Percentiles rank a stretch among this genome's conserved stretches.
Conservation (phyloP, 2,888 invertebrate species). For the Troglohyphantes excavatus region DNA sequence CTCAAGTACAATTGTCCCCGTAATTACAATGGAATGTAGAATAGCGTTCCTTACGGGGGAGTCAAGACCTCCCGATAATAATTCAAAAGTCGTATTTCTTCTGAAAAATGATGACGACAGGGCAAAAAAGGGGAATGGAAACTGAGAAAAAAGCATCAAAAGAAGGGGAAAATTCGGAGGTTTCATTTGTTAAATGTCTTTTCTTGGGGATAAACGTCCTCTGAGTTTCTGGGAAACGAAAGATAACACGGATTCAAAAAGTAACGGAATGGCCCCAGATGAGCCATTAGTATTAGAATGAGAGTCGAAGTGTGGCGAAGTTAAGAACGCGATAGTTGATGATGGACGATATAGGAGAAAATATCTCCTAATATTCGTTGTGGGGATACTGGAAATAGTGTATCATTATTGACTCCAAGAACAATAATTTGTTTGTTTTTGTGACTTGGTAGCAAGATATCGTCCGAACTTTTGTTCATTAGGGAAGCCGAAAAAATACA, state of each 20-base stretch:
- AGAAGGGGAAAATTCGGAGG: neutral
- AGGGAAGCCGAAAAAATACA: no score
- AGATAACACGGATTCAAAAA: constrained; percentile 13
- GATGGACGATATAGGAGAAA: neutral
- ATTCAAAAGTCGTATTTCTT: constrained; percentile 6
- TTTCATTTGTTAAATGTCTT: constrained; percentile 43
- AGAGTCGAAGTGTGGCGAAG: neutral
- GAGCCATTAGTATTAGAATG: constrained; percentile 15
- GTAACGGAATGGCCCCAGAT: constrained; percentile 2
- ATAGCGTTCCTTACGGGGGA: neutral
- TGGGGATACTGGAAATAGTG: neutral
- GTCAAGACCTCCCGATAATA: neutral
- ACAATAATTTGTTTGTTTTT: no score
- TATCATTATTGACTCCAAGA: no score
- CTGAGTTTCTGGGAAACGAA: constrained; percentile 15
- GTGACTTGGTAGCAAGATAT: no score
- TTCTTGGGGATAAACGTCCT: neutral
- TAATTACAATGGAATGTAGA: neutral
- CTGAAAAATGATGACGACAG: constrained; percentile 10
- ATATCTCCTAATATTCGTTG: neutral
- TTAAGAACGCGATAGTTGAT: neutral
- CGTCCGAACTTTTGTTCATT: no score
- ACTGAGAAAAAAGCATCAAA: neutral
- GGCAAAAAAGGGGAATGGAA: neutral
- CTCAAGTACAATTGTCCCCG: constrained; percentile 20